Evolutionary conservation across 2,113 vertebrate species (phyloP), one percentile per base, ranked within the genome.

Genomic region (Tichodroma muraria): DNA sequence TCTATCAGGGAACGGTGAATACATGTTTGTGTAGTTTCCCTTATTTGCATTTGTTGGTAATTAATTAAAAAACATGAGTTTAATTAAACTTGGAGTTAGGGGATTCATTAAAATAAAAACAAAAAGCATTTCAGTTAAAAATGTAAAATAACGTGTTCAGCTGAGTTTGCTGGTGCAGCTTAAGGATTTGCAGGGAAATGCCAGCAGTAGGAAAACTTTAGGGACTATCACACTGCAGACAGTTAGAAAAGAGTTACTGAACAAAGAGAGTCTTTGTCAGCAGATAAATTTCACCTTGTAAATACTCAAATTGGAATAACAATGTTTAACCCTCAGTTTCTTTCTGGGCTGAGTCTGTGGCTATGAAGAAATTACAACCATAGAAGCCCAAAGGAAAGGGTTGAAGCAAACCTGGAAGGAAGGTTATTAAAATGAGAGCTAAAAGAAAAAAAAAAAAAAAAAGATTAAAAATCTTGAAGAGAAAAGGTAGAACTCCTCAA

Each of bases 41-140:
- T 96, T 78, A 93, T 97, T 97, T 96, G 95, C 90, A 96, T 96
- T 95, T 93, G 66, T 90, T 95, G 82, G 84, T 97, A 97, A 97
- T 97, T 97, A 93, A 95, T 96, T 95, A 80, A 93, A 90, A 92
- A 70, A 52, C 85, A 95, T 91, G 95, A 95, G 94, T 95, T 96
- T 97, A 97, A 97, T 95, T 97, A 96, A 95, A 97, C 57, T 64
- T 80, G 44, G 76, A 95, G 76, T 94, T 97, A 84, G 78, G 93
- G 90, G 90, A 95, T 95, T 94, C 91, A 88, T 97, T 97, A 95
- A 96, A 96, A 96, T 96, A 91, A 95, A 94, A 96, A 95, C 88
- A 95, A 96, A 94, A 89, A 72, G 47, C 84, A 85, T 95, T 91
- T 88, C n/a, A 61, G 91, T 95, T 95, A 94, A 95, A 97, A 95